Conservation (phyloP, 2,113 vertebrate genomes). For the Galbula dea region DNA sequence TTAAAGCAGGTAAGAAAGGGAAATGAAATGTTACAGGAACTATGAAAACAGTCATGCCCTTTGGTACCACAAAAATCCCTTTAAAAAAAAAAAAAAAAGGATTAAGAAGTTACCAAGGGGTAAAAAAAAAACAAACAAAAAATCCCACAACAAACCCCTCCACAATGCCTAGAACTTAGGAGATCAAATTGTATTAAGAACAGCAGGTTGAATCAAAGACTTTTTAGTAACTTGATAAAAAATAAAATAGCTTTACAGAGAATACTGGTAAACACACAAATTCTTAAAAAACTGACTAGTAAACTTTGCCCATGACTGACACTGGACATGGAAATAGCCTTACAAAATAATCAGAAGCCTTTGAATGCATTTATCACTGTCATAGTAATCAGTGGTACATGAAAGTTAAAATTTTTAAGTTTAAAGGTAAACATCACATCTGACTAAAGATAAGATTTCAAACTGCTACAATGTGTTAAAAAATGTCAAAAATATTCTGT, state of each 20-base stretch:
- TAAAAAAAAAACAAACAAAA: not conserved
- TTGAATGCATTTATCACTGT: not conserved
- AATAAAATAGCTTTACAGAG: not conserved
- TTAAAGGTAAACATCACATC: not conserved
- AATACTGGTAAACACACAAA: not conserved
- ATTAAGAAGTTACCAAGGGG: not conserved
- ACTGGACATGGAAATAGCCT: not conserved
- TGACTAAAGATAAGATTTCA: not conserved
- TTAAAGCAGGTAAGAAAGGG: not conserved
- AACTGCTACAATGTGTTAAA: not conserved
- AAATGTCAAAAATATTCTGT: not conserved
- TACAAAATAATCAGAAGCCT: not conserved
- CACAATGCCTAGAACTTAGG: not conserved
- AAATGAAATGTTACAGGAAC: not conserved
- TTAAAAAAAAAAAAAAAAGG: too few species aligned
- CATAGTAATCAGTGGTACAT: not conserved
- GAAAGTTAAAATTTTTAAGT: not conserved
- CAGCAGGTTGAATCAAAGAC: not conserved
- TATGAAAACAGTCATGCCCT: not conserved
- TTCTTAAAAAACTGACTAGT: not conserved
- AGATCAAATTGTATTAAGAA: not conserved
- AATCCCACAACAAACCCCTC: not conserved
- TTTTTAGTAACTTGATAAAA: not conserved
- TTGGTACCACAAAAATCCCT: not conserved
- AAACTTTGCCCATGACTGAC: not conserved